Evolutionary conservation across 2,113 vertebrate species (phyloP), one percentile per base, ranked within the genome.

Genomic region (Varanus komodoensis): DNA sequence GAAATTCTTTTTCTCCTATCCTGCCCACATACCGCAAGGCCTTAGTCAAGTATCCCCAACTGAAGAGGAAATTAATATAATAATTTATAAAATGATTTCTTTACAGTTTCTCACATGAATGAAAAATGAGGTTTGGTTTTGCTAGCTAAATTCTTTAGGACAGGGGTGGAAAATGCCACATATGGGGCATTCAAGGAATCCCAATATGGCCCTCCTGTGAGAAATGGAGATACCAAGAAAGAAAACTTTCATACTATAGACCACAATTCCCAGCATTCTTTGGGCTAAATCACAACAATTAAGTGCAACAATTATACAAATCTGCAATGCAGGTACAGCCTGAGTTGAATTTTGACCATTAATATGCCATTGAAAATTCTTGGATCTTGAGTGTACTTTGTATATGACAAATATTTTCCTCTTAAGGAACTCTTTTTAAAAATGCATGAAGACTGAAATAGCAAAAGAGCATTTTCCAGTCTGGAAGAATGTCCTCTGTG

Each of bases 331-430:
- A 81, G 27, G 32, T 69, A 34, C 23, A 32, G 1, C 77, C 32
- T 52, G 44, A 25, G 68, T 54, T 1, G 69, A 79, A 91, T 90
- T 82, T 87, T 52, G 25, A 29, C 25, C 50, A 50, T 57, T 94
- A 88, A 91, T 87, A 88, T 89, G 87, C 50, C 86, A 48, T 19
- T 48, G 90, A 3, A 77, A 88, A 89, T 81, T 83, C 44, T 90
- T 69, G 17, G 38, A 87, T 87, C 69, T 88, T 88, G 29, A 9
- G 14, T 87, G 25, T 8, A 38, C 57, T 21, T 38, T 38, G n/a
- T 38, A n/a, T 77, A 38, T 34, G 75, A 73, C 48, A 85, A 29
- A 48, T 52, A 73, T 52, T 71, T 73, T 21, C 68, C 32, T 54
- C 15, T 12, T 73, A n/a, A 82, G 21, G 29, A 54, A 12, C 23